Evolutionary conservation across 2,888 invertebrate species (phyloP).

Genomic region (Philereme transversata): DNA sequence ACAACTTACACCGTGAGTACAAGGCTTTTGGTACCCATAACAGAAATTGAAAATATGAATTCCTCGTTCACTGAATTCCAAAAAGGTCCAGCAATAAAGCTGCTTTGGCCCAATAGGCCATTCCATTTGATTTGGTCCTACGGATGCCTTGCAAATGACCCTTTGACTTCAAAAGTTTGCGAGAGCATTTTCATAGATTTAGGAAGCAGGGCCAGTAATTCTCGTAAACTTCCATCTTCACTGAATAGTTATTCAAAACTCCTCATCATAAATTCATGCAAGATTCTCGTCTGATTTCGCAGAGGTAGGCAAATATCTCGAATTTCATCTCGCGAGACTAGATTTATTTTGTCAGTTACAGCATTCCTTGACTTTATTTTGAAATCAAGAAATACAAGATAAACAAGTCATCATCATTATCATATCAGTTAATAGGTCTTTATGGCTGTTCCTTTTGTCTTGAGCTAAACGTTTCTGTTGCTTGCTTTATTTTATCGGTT

Average conservation of each 20-base stretch:
- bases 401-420: no score
- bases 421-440: no score
- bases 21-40: conserved; percentile 11
- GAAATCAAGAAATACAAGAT: no score
- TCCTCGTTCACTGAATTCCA: conserved; percentile 28
- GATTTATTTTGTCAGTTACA: no score
- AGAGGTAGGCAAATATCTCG: no score
- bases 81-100: conserved; percentile 49
- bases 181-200: conserved; percentile 17
- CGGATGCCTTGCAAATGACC: conserved; percentile 34
- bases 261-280: background rate
- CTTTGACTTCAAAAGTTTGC: conserved; percentile 19
- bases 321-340: no score
- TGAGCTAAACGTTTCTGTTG: no score
- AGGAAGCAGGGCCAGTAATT: conserved; percentile 2
- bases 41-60: conserved; percentile 38
- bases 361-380: no score
- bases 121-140: conserved; percentile 60
- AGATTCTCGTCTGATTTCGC: no score
- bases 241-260: background rate
- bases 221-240: background rate
- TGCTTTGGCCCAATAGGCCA: conserved; percentile 48
- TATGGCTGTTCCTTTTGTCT: no score
- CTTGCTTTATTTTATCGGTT: no score
- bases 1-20: conserved; percentile 2